A percentile compares a stretch with the other conserved stretches of the same genome.
Conservation (phyloP, 2,888 invertebrate genomes). For the Chydorus sphaericus region DNA sequence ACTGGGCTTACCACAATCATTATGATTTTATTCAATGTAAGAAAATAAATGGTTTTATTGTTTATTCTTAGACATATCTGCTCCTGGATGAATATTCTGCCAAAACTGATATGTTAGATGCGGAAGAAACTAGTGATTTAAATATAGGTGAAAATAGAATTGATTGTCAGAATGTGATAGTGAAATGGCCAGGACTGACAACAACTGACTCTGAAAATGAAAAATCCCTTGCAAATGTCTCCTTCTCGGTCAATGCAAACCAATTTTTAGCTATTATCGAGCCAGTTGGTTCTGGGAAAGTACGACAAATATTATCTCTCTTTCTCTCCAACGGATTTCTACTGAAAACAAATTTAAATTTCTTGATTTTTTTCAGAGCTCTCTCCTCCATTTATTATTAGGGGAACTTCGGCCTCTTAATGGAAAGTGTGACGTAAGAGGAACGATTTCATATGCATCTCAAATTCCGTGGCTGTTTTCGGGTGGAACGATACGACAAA, state of each 20-base stretch:
- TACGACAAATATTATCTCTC: too few relatives aligned
- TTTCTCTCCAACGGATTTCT: background rate
- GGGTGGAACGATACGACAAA: conserved; percentile 70
- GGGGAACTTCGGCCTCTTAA: conserved; percentile 31
- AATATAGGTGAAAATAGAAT: background rate
- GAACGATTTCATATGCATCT: conserved; percentile 30
- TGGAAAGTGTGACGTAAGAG: conserved; percentile 29
- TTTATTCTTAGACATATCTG: conserved; percentile 21
- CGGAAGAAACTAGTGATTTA: background rate
- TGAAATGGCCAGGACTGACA: conserved; percentile 9
- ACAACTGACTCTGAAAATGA: background rate
- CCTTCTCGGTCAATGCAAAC: conserved; percentile 4
- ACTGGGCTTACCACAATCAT: too few relatives aligned
- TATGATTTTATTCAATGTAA: too few relatives aligned
- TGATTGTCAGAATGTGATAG: conserved; percentile 5
- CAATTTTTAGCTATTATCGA: conserved; percentile 51
- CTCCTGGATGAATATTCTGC: conserved; percentile 3
- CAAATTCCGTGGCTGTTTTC: conserved; percentile 68
- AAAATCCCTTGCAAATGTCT: conserved; percentile 5
- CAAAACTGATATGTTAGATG: background rate
- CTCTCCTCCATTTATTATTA: conserved; percentile 27
- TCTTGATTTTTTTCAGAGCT: conserved; percentile 19
- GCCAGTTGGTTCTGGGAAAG: conserved; percentile 60
- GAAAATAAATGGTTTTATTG: too few relatives aligned
- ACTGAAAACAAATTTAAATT: too few relatives aligned